Evolutionary conservation across 2,888 invertebrate species (phyloP), one percentile per base, ranked within the genome.

Genomic region (Sclerodermus sp.): DNA sequence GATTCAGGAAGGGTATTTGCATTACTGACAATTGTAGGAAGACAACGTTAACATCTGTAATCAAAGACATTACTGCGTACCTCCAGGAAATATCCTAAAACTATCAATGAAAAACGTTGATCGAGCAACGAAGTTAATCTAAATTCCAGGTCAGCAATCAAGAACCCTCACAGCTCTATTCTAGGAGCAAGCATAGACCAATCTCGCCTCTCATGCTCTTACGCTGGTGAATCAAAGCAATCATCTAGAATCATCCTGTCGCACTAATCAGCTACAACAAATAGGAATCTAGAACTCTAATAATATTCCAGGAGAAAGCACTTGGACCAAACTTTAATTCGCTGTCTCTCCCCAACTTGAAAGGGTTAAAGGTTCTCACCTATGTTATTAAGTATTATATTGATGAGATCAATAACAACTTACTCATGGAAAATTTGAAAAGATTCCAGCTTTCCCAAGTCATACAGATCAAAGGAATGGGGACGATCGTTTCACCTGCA

Each of bases 391-490:
- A 58, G 51, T 47, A 53, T 52, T 50, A 36, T 58, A 49, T 60
- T 38, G 51, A 57, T 38, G 51, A 56, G 47, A 64, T 64, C 63
- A 52, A 64, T 64, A 64, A 61, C 52, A 61, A 64, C 63, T 64
- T 57, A 64, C 63, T 64, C 64, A 64, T 64, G 61, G 64, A 64
- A 64, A 61, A 56, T 64, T 57, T 54, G 41, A 46, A 51, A 56
- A 32, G 49, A 55, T 48, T 54, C 31, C 44, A 51, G 50, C 59
- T 58, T 59, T 53, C 50, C 53, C 51, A 53, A 64, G 64, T 62
- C 64, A 64, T 64, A 57, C 59, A 61, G 59, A 54, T 56, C 51
- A 57, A 55, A 55, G 10, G n/a, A n/a, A n/a, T n/a, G n/a, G n/a
- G n/a, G n/a, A n/a, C n/a, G n/a, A n/a, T n/a, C n/a, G n/a, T n/a